Evolutionary conservation across 2,888 invertebrate species (phyloP).

Genomic region (Meteorus colon): DNA sequence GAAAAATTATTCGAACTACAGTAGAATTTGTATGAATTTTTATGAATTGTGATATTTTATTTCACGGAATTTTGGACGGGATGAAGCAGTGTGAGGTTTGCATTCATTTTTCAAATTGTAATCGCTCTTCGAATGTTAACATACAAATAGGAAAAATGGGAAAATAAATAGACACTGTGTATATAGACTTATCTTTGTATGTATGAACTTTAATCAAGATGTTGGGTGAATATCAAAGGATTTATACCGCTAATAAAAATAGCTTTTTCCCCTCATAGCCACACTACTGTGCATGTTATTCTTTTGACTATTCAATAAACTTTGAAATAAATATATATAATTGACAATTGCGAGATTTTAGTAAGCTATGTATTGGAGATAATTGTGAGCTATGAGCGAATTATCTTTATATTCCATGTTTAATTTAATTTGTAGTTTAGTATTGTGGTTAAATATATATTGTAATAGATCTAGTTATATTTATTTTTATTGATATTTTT

Average conservation of each 20-base stretch:
- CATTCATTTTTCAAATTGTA: no score
- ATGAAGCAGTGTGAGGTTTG: no score
- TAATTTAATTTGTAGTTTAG: slow-evolving; percentile 22
- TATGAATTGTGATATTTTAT: no score
- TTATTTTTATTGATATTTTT: background rate
- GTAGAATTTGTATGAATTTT: no score
- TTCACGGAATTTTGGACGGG: no score
- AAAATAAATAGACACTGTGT: no score
- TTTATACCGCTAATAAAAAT: background rate
- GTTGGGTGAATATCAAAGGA: background rate
- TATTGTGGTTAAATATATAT: slow-evolving; percentile 5
- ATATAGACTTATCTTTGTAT: background rate
- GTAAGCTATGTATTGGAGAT: slow-evolving; percentile 15
- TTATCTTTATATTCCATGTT: slow-evolving; percentile 30
- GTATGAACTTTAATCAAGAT: background rate
- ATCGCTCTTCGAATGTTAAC: no score
- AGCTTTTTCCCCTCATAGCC: background rate
- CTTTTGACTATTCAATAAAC: slow-evolving; percentile 20
- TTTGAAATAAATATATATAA: slow-evolving; percentile 26
- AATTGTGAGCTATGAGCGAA: slow-evolving; percentile 24
- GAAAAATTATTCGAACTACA: no score
- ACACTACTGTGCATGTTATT: background rate
- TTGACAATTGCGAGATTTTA: slow-evolving; percentile 33
- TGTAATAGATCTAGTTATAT: slow-evolving; percentile 1
- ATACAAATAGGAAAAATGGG: no score